Percentiles rank a stretch among this genome's conserved stretches.
These are phyloP conservation scores for Psylliodes chrysocephalus DNA, from an alignment of 2,888 invertebrate genomes.

Conservation along the genomic window DNA sequence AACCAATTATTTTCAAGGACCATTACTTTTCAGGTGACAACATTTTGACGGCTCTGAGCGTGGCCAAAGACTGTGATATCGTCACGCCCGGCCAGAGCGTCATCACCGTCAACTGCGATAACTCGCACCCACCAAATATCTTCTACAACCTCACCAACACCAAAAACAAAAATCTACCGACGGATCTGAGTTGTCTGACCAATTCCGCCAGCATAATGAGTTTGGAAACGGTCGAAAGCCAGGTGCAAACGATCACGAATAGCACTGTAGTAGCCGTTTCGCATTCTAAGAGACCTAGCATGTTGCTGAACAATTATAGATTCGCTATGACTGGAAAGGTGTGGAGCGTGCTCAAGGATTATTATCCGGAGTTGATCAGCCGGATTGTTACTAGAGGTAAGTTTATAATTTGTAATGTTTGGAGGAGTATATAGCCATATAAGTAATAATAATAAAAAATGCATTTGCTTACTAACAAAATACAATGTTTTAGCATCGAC, in stretches of 20 bases:
- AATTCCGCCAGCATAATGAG: slow-evolving; percentile 72
- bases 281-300: slow-evolving; percentile 42
- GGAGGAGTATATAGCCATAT: no score
- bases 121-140: slow-evolving; percentile 64
- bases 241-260: slow-evolving; percentile 58
- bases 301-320: slow-evolving; percentile 60
- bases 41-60: slow-evolving; percentile 91
- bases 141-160: slow-evolving; percentile 66
- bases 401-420: no score
- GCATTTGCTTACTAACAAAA: no score
- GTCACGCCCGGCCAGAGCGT: slow-evolving; percentile 70
- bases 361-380: slow-evolving; percentile 76
- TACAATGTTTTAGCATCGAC: no score
- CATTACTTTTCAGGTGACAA: slow-evolving; percentile 82
- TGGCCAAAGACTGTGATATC: slow-evolving; percentile 91
- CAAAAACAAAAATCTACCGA: slow-evolving; percentile 48
- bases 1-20: no score
- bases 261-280: slow-evolving; percentile 34
- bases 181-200: slow-evolving; percentile 61
- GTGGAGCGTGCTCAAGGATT: slow-evolving; percentile 77
- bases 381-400: slow-evolving; percentile 81
- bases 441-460: no score
- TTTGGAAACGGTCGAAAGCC: slow-evolving; percentile 72
- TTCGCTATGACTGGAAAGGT: slow-evolving; percentile 76
- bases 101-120: slow-evolving; percentile 60